Conservation (phyloP, 2,113 vertebrate genomes). For the Sylvia atricapilla region DNA sequence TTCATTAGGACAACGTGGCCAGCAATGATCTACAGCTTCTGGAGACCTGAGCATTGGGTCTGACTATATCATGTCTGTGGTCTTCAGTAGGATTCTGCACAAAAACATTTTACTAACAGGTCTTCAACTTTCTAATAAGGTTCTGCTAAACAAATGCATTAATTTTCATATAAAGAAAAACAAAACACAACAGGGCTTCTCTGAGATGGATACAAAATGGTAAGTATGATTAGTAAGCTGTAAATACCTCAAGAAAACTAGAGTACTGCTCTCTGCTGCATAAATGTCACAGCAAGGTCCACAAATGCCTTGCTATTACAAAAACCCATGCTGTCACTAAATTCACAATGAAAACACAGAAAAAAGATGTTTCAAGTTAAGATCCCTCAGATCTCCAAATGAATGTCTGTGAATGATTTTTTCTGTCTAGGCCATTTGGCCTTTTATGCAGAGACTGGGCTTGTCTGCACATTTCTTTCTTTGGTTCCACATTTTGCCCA, state of each 20-base stretch:
- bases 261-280: not conserved
- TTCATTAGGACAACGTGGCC: not conserved
- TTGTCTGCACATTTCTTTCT: not conserved
- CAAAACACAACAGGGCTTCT: not conserved
- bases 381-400: slow-evolving; percentile 27
- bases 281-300: not conserved
- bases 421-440: not conserved
- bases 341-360: not conserved
- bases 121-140: not conserved
- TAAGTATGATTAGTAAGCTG: not conserved
- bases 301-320: not conserved
- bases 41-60: not conserved
- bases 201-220: not conserved
- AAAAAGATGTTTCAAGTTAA: slow-evolving; percentile 30
- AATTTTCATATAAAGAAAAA: not conserved
- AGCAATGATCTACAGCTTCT: not conserved
- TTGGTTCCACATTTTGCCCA: not conserved
- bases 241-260: not conserved
- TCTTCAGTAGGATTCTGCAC: not conserved
- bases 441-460: not conserved
- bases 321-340: not conserved
- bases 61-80: not conserved
- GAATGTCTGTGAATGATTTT: slow-evolving; percentile 3
- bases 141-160: not conserved
- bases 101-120: not conserved